These are phyloP conservation scores for Andinoacara biseriatus DNA, from an alignment of 2,113 vertebrate species.

Conservation along the genomic window DNA sequence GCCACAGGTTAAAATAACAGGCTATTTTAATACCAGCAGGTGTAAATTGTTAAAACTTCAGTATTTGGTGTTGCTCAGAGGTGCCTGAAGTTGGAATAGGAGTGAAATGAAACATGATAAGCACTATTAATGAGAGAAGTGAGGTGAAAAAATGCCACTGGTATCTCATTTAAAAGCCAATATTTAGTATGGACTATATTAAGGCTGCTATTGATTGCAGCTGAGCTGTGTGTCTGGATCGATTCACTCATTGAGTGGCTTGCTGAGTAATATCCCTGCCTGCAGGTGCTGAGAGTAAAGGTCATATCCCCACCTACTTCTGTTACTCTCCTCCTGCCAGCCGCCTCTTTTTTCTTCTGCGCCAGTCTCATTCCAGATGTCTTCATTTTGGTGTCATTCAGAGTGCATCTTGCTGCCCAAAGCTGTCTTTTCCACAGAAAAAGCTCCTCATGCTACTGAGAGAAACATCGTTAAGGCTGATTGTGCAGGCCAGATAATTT, in stretches of 20 bases:
- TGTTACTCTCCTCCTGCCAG: background rate
- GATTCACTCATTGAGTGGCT: constrained; percentile 34
- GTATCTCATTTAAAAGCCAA: constrained; percentile 55
- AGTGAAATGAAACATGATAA: constrained; percentile 34
- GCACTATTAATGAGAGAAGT: constrained; percentile 28
- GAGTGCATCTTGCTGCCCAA: constrained; percentile 13
- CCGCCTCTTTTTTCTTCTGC: constrained; percentile 13
- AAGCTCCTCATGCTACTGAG: background rate
- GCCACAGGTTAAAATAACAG: background rate
- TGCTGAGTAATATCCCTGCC: constrained; percentile 55
- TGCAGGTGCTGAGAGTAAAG: constrained; percentile 56
- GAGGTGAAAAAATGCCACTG: constrained; percentile 33
- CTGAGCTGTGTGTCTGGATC: constrained; percentile 46
- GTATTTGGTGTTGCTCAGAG: background rate
- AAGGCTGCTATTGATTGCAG: constrained; percentile 51
- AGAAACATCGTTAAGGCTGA: constrained; percentile 15
- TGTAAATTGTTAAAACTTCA: background rate
- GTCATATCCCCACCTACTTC: constrained; percentile 44
- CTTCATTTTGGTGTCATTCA: background rate
- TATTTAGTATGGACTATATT: constrained; percentile 60
- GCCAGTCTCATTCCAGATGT: background rate
- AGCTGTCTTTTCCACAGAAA: constrained; percentile 5
- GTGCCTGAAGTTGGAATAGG: background rate
- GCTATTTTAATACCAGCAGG: background rate
- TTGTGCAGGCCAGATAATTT: constrained; percentile 26